Base-by-base conservation (phyloP, 1,140 invertebrate species). In the Dendrolimus kikuchii region DNA sequence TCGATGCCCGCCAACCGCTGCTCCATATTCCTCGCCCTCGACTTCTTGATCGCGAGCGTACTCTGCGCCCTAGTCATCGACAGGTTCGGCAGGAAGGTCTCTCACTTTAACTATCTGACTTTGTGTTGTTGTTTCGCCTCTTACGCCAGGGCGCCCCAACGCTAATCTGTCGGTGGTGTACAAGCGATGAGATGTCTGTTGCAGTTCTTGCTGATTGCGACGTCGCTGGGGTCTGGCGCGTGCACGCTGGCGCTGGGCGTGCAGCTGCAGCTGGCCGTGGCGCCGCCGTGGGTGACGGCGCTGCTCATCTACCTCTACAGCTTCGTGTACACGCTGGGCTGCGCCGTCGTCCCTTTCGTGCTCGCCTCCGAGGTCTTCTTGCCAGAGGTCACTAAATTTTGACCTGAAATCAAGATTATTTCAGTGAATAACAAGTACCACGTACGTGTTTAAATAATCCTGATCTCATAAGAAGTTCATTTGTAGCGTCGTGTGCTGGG, bases 281-380 rank as follows among this genome's bases (percentile, higher is more conserved):
- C 65, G 0, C 77, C 81, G 0, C 64, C 70, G 38, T 80, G 74
- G 76, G 66, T 75, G 49, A 85, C 81, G 0, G 73, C 69, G 0
- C 49, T 71, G 7, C 9, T 76, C 4, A 85, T 85, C 36, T 85
- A 82, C 50, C 59, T 46, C 0, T 82, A 71, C 55, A 62, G 70
- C 40, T 80, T 82, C 10, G 56, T 77, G 0, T 82, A 72, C 41
- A 82, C 70, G 9, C 40, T 81, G 1, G 81, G 79, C 0, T 78
- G 74, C 38, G 73, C 72, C 7, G 64, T 71, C 0, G 75, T 82
- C 6, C 77, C 78, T 0, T 85, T 77, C 46, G 77, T 85, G 0
- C 48, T 82, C 6, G 71, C 72, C 2, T 74, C 76, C 56, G 81
- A 85, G 54, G 69, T 81, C 2, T 85, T 85, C 40, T 49, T 85